These are phyloP conservation scores for Aeoliscus strigatus DNA, from an alignment of 2,797 vertebrate species.

Conservation along the genomic window DNA sequence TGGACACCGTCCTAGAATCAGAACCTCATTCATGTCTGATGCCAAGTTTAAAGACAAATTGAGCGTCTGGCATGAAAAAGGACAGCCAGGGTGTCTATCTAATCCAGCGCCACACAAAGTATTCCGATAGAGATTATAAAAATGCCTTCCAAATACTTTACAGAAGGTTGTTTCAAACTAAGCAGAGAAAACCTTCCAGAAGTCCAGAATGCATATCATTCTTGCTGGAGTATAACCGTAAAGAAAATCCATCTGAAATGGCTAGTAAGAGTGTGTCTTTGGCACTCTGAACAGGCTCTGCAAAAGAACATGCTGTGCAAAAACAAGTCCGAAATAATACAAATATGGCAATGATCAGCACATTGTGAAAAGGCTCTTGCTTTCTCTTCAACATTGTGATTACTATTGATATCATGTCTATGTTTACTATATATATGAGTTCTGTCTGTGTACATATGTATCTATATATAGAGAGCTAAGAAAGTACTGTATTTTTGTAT, in stretches of 20 bases:
- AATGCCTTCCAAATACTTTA: conserved; percentile 29
- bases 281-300: conserved; percentile 46
- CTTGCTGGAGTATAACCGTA: too few species aligned
- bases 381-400: conserved; percentile 48
- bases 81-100: conserved; percentile 26
- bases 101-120: conserved; percentile 23
- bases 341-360: conserved; percentile 46
- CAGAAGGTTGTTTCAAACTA: conserved; percentile 33
- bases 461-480: conserved; percentile 1
- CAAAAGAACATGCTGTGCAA: conserved; percentile 36
- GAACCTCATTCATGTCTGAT: conserved; percentile 35
- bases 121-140: conserved; percentile 14
- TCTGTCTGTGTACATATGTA: conserved; percentile 42
- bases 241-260: conserved; percentile 17
- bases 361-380: conserved; percentile 45
- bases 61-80: conserved; percentile 28
- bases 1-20: conserved; percentile 42
- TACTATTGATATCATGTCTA: conserved; percentile 45
- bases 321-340: conserved; percentile 21
- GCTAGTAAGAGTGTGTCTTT: conserved; percentile 46
- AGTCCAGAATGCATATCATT: too few species aligned
- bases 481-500: conserved; percentile 27
- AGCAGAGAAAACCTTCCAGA: too few species aligned
- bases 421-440: conserved; percentile 45
- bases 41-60: conserved; percentile 52